Evolutionary conservation across 2,797 vertebrate genomes (phyloP).

Genomic region (Pagetopsis macropterus): DNA sequence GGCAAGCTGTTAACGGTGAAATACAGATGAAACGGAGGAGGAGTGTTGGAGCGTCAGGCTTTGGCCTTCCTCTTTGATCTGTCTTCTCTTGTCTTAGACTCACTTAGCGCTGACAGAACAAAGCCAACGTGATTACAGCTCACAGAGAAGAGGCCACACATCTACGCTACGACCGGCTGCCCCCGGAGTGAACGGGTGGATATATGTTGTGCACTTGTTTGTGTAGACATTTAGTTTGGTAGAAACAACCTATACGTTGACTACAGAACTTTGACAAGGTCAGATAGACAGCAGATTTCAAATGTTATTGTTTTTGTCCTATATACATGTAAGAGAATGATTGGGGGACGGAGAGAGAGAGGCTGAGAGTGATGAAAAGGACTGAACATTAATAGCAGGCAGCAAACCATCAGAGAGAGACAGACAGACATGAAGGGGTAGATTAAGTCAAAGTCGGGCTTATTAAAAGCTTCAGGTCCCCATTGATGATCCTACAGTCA

Average conservation of each 20-base stretch:
- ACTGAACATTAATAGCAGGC: background rate
- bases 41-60: constrained; percentile 27
- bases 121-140: constrained; percentile 53
- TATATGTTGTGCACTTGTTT: constrained; percentile 7
- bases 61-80: constrained; percentile 62
- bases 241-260: constrained; percentile 5
- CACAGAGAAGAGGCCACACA: constrained; percentile 47
- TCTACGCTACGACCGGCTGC: constrained; percentile 36
- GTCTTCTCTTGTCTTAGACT: constrained; percentile 35
- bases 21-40: constrained; percentile 20
- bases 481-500: background rate
- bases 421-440: constrained; percentile 28
- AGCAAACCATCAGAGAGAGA: constrained; percentile 25
- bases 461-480: constrained; percentile 41
- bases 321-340: background rate
- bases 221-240: constrained; percentile 2
- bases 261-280: constrained; percentile 19
- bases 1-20: constrained; percentile 40
- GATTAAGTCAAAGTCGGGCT: constrained; percentile 24
- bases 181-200: constrained; percentile 6
- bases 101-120: constrained; percentile 55
- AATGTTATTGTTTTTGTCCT: constrained; percentile 5
- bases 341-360: background rate
- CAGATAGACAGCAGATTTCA: constrained; percentile 29
- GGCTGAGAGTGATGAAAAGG: constrained; percentile 5